Evolutionary conservation across 2,888 invertebrate genomes (phyloP).

Genomic region (Ennomos fuscantarius): DNA sequence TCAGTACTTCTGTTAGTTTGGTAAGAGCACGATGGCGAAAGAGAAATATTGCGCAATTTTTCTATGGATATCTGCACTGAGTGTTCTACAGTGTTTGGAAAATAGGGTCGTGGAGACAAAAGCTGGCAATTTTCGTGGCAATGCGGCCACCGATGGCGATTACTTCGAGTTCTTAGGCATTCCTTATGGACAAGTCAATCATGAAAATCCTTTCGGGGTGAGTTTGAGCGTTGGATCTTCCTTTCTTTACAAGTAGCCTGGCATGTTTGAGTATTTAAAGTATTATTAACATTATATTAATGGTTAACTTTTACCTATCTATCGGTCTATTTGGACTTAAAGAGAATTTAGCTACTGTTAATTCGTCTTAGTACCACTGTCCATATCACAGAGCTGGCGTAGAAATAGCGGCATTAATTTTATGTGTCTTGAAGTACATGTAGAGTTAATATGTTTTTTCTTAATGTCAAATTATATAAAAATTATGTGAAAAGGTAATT

Average conservation of each 20-base stretch:
- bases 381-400: too few species aligned
- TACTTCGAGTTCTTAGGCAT: conserved; percentile 62
- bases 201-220: conserved; percentile 58
- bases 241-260: background rate
- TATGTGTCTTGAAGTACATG: conserved; percentile 1
- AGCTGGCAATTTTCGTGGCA: conserved; percentile 52
- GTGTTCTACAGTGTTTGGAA: conserved; percentile 20
- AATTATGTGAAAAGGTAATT: too few species aligned
- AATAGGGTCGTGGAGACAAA: conserved; percentile 43
- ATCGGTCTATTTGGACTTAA: too few species aligned
- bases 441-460: too few species aligned
- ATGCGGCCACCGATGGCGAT: conserved; percentile 48
- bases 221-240: conserved; percentile 29
- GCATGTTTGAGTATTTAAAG: too few species aligned
- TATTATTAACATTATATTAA: too few species aligned
- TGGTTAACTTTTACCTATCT: too few species aligned
- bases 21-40: conserved; percentile 16
- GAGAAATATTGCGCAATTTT: conserved; percentile 15
- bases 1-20: conserved; percentile 18
- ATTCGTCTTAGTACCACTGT: too few species aligned
- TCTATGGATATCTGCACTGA: conserved; percentile 7
- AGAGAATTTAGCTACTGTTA: too few species aligned
- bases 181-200: conserved; percentile 55
- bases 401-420: too few species aligned
- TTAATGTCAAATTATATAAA: too few species aligned